Percentiles rank a stretch among this genome's conserved stretches.
phyloP scores from a whole-genome alignment of 2,113 vertebrate genomes.

The Prunella fulvescens region DNA sequence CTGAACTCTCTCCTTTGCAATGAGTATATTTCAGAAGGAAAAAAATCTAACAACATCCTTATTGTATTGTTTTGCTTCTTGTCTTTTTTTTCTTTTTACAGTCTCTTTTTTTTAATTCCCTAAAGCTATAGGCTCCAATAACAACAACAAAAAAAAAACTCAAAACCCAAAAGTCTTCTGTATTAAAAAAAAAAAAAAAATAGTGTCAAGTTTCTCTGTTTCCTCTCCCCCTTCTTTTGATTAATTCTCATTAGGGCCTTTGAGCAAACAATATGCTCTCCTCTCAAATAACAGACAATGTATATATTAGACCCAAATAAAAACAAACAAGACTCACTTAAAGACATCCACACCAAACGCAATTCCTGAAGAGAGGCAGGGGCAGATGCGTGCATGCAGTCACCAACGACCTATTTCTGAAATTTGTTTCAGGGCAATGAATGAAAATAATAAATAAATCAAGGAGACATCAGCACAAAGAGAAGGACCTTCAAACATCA shows the following conservation, averaged over 20 bases:
- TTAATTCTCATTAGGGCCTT: constrained; percentile 65
- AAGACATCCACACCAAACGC: constrained; percentile 37
- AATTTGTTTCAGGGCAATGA: background rate
- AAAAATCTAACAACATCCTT: constrained; percentile 52
- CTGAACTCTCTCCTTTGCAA: background rate
- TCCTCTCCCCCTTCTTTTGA: background rate
- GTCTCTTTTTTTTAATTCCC: background rate
- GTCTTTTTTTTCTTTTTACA: background rate
- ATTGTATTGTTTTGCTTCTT: background rate
- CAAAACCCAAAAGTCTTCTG: background rate
- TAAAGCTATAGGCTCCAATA: background rate
- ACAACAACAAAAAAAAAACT: background rate
- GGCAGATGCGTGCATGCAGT: background rate
- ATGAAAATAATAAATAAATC: background rate
- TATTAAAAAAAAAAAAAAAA: background rate
- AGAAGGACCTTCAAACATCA: background rate
- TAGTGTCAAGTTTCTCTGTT: background rate
- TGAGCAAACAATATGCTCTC: constrained; percentile 62
- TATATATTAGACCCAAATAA: constrained; percentile 55
- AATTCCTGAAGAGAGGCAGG: constrained; percentile 33
- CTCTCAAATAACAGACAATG: constrained; percentile 50
- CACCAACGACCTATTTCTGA: background rate
- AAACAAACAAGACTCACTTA: constrained; percentile 51
- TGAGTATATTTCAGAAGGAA: background rate
- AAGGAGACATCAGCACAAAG: background rate